These are phyloP conservation scores for Unio delphinus DNA, from an alignment of 2,888 invertebrate genomes.

Conservation along the genomic window DNA sequence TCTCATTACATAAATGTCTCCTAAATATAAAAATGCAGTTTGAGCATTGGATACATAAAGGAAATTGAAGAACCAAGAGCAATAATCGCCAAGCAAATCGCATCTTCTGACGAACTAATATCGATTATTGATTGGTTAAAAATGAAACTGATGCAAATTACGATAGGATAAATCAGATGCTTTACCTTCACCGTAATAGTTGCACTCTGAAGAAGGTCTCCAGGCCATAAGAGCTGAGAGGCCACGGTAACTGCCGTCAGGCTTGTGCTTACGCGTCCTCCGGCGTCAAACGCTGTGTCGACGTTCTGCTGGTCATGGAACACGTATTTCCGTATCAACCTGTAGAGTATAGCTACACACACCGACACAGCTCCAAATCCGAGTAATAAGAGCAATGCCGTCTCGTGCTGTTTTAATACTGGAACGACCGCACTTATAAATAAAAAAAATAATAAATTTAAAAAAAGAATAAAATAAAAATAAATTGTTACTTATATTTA, in stretches of 20 bases:
- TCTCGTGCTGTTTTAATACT: conserved; percentile 45
- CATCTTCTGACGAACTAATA: not conserved
- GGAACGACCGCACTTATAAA: conserved; percentile 16
- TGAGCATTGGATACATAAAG: no score
- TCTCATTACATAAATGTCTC: no score
- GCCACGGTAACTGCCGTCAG: conserved; percentile 56
- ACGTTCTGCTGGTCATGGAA: conserved; percentile 52
- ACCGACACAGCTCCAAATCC: conserved; percentile 57
- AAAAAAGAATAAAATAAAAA: no score
- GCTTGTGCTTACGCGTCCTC: conserved; percentile 50
- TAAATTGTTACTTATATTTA: no score
- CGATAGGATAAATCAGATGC: no score
- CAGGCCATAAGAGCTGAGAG: conserved; percentile 57
- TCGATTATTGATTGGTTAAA: not conserved
- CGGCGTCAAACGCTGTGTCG: conserved; percentile 59
- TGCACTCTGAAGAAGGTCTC: conserved; percentile 52
- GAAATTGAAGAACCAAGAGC: no score
- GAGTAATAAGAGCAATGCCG: conserved; percentile 44
- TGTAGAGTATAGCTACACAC: conserved; percentile 48
- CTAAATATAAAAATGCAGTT: no score
- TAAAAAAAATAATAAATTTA: not conserved
- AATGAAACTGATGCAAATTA: not conserved
- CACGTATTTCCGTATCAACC: conserved; percentile 43
- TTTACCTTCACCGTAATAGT: conserved; percentile 51
- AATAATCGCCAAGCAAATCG: no score